Conservation (phyloP, 2,888 invertebrate genomes). For the Brassicogethes aeneus region DNA sequence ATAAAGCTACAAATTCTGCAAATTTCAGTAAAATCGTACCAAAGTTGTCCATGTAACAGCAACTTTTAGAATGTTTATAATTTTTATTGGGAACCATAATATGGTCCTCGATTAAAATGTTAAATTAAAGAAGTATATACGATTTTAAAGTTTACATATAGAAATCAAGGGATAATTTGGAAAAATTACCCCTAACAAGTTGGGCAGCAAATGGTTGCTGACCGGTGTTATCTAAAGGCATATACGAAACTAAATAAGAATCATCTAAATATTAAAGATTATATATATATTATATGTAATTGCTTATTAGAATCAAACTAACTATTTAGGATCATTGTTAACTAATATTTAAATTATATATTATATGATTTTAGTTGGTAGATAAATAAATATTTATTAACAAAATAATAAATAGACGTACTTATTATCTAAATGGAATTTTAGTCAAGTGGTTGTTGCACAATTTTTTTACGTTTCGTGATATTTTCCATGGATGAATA, state of each 20-base stretch:
- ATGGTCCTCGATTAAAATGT: too few species aligned
- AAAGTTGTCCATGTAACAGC: too few species aligned
- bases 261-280: neutral
- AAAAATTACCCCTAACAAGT: too few species aligned
- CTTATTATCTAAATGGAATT: constrained; percentile 28
- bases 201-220: too few species aligned
- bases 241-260: neutral
- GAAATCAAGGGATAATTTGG: too few species aligned
- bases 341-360: constrained; percentile 37
- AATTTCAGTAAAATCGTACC: too few species aligned
- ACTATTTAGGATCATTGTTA: constrained; percentile 41
- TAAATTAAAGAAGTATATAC: too few species aligned
- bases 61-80: too few species aligned
- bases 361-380: constrained; percentile 32
- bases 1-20: too few species aligned
- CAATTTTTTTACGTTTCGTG: constrained; percentile 21
- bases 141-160: too few species aligned
- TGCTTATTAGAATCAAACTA: constrained; percentile 41
- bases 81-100: too few species aligned
- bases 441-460: constrained; percentile 28
- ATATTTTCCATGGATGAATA: neutral
- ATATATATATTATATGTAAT: constrained; percentile 21
- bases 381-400: constrained; percentile 32
- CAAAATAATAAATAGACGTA: constrained; percentile 20
- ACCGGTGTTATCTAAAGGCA: too few species aligned